Conservation (phyloP, 1,140 invertebrate species). For the Lepidurus packardi region DNA sequence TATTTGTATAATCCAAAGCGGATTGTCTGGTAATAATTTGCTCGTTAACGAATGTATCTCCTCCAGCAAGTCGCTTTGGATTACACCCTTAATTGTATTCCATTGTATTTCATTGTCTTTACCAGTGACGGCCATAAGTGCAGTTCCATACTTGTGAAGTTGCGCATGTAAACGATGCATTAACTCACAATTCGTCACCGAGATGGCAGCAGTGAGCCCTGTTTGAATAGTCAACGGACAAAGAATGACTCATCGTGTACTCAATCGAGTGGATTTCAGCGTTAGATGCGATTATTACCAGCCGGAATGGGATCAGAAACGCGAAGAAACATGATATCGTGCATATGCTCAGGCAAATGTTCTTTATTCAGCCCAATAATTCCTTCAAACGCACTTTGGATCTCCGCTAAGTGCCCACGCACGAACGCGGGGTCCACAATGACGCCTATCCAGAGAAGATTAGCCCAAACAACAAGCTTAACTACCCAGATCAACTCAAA, state of each 20-base stretch:
- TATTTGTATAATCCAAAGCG: background rate
- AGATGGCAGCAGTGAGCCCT: constrained; percentile 26
- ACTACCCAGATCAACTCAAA: too few relatives aligned
- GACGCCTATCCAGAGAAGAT: background rate
- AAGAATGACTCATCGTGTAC: background rate
- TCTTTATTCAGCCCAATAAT: background rate
- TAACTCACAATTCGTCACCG: constrained; percentile 24
- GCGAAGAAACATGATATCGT: background rate
- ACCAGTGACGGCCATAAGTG: constrained; percentile 59
- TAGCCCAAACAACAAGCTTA: too few relatives aligned
- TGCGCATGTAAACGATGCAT: background rate
- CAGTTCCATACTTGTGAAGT: background rate
- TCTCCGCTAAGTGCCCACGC: background rate
- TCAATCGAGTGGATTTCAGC: background rate
- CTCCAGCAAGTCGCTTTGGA: background rate
- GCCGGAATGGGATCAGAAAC: background rate
- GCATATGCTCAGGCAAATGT: background rate
- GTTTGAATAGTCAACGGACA: background rate
- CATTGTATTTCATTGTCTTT: constrained; percentile 34
- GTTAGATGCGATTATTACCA: background rate
- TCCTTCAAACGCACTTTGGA: background rate
- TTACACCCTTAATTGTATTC: background rate
- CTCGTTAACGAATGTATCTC: background rate
- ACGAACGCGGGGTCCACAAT: constrained; percentile 11
- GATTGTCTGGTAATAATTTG: background rate